A percentile compares a stretch with the other conserved stretches of the same genome.
Conservation (phyloP, 2,113 vertebrate genomes). For the Notarius quadriscutis region DNA sequence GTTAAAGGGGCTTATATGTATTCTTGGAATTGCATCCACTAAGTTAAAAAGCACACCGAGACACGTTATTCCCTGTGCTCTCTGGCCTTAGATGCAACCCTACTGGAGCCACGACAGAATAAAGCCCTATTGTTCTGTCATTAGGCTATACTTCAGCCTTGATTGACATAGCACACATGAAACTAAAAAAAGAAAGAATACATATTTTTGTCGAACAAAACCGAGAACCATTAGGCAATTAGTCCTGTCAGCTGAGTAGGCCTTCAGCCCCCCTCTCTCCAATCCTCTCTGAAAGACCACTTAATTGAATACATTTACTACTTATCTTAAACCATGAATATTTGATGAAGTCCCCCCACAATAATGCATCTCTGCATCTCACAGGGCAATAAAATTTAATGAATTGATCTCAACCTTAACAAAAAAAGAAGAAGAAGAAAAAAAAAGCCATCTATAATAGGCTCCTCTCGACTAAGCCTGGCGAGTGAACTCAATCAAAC, state of each 20-base stretch:
- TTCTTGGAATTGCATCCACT: neutral
- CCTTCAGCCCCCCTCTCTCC: slow-evolving; percentile 67
- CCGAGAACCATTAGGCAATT: slow-evolving; percentile 84
- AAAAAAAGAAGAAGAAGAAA: slow-evolving; percentile 62
- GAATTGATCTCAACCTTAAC: slow-evolving; percentile 99
- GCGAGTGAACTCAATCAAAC: slow-evolving; percentile 99
- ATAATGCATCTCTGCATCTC: slow-evolving; percentile 97
- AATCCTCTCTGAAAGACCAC: slow-evolving; percentile 81
- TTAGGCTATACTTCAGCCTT: slow-evolving; percentile 50
- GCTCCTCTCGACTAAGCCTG: slow-evolving; percentile 91
- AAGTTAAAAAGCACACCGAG: slow-evolving; percentile 28
- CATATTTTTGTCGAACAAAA: slow-evolving; percentile 66
- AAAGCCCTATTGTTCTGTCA: slow-evolving; percentile 61
- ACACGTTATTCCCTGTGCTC: slow-evolving; percentile 19
- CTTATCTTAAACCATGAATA: slow-evolving; percentile 99
- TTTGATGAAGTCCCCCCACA: slow-evolving; percentile 98
- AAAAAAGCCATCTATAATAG: slow-evolving; percentile 91
- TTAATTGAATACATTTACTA: slow-evolving; percentile 99
- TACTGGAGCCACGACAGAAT: slow-evolving; percentile 52
- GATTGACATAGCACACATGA: slow-evolving; percentile 53
- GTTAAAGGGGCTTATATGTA: neutral
- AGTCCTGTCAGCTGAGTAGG: slow-evolving; percentile 97
- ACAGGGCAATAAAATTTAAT: slow-evolving; percentile 99
- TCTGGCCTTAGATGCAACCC: slow-evolving; percentile 47
- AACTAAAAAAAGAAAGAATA: slow-evolving; percentile 59